Evolutionary conservation across 2,113 vertebrate genomes (phyloP).

Genomic region (Junco hyemalis): DNA sequence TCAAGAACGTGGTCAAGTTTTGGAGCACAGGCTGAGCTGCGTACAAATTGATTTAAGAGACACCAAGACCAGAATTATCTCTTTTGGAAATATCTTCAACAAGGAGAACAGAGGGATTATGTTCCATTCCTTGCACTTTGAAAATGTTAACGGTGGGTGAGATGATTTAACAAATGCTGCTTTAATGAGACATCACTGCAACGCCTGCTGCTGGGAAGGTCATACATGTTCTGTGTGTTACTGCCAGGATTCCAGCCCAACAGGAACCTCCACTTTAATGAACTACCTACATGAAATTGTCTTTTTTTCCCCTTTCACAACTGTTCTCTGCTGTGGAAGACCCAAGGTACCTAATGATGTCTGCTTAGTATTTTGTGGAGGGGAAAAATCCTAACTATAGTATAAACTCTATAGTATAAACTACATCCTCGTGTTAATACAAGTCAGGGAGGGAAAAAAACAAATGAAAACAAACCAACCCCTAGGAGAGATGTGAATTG

Average conservation of each 20-base stretch:
- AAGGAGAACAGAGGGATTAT: neutral
- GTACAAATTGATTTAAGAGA: conserved; percentile 2
- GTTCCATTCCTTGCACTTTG: neutral
- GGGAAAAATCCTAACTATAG: neutral
- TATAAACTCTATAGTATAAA: neutral
- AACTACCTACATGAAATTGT: neutral
- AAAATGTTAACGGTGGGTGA: neutral
- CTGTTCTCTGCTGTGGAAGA: neutral
- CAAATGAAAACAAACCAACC: neutral
- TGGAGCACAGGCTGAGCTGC: neutral
- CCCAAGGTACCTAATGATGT: neutral
- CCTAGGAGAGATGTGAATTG: neutral
- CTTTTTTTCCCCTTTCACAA: neutral
- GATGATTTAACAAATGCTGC: conserved; percentile 24
- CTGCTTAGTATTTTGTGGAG: neutral
- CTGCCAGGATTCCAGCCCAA: neutral
- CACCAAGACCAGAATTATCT: neutral
- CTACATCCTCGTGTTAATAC: neutral
- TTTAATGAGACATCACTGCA: conserved; percentile 67
- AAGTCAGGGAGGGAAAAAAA: neutral
- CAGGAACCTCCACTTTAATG: neutral
- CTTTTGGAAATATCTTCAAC: neutral
- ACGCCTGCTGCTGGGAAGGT: conserved; percentile 39
- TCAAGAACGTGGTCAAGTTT: neutral
- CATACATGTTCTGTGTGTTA: conserved; percentile 25